These are phyloP conservation scores for Spodoptera litura DNA, from an alignment of 1,140 invertebrate genomes.

Conservation along the genomic window DNA sequence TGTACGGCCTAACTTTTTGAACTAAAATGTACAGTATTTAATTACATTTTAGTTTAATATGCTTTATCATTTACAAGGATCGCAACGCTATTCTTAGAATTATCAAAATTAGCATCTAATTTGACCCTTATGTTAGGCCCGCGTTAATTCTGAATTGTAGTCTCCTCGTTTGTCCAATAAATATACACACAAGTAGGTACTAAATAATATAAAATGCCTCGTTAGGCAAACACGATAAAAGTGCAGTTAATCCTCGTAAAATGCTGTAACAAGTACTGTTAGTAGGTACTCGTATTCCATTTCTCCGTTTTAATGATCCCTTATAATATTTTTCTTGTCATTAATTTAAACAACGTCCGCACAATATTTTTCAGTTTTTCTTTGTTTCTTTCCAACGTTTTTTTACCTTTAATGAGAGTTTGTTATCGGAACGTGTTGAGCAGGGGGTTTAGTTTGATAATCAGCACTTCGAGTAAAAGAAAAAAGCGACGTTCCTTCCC, in stretches of 20 bases:
- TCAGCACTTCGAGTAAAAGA: slow-evolving; percentile 36
- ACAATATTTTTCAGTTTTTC: slow-evolving; percentile 38
- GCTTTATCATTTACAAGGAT: too few relatives aligned
- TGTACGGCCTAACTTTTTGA: too few relatives aligned
- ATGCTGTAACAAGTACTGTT: slow-evolving; percentile 25
- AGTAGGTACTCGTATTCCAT: slow-evolving; percentile 15
- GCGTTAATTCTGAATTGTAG: too few relatives aligned
- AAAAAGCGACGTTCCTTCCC: slow-evolving; percentile 23
- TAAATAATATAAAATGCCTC: slow-evolving; percentile 14
- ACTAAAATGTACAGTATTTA: too few relatives aligned
- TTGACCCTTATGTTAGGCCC: too few relatives aligned
- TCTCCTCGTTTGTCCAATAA: too few relatives aligned
- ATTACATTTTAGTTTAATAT: too few relatives aligned
- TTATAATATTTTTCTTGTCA: slow-evolving; percentile 34
- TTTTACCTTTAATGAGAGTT: slow-evolving; percentile 22
- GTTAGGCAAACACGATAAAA: slow-evolving; percentile 8
- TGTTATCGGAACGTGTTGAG: slow-evolving; percentile 33
- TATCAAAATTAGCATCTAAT: too few relatives aligned
- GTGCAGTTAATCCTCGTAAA: slow-evolving; percentile 22
- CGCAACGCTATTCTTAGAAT: too few relatives aligned
- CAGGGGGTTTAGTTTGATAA: slow-evolving; percentile 29
- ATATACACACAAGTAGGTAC: background rate
- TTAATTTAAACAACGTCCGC: slow-evolving; percentile 26
- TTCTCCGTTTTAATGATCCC: slow-evolving; percentile 31
- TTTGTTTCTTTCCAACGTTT: slow-evolving; percentile 11